Evolutionary conservation across 2,797 vertebrate species (phyloP), one percentile per base, ranked within the genome.

Genomic region (Liasis olivaceus): DNA sequence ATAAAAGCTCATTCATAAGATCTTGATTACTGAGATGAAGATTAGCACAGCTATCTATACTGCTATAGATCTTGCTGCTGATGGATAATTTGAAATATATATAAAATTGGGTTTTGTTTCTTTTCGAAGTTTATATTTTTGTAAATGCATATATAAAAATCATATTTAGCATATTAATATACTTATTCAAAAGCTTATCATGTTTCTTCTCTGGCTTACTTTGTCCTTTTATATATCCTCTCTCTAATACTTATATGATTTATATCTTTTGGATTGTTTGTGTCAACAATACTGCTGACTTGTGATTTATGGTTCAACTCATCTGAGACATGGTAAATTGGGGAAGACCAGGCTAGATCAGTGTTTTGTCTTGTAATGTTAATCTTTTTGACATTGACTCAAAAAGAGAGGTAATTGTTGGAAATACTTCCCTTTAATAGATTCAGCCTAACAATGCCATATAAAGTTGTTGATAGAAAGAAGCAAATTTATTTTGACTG

Each of bases 21-120:
- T 92, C 95, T 95, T 42, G 0, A 28, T 90, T 92, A 51, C 86
- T 77, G 31, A 77, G 17, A 42, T 77, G 31, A 20, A 77, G 31
- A 77, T 86, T 20, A 58, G 51, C 84, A 56, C 20, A 42, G 56
- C 8, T 31, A 15, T 64, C 15, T 51, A 17, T 12, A 47, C 12
- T 47, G 36, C 15, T 56, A 7, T 36, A 36, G 56, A 28, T 5
- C 22, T 58, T 88, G 22, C 42, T 54, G 63, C 47, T 89, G 3
- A 17, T 7, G 20, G 63, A 64, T 64, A 26, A 26, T 28, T 64
- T 64, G 28, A 64, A 64, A 12, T 72, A 2, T 3, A 72, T 36
- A 72, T 72, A 36, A 72, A 77, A 7, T 54, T 77, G 31, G 69
- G 8, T 77, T 51, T 87, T 47, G 11, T 56, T 58, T 85, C 5